Evolutionary conservation across 2,888 invertebrate genomes (phyloP).

Genomic region (Xylota sylvarum): DNA sequence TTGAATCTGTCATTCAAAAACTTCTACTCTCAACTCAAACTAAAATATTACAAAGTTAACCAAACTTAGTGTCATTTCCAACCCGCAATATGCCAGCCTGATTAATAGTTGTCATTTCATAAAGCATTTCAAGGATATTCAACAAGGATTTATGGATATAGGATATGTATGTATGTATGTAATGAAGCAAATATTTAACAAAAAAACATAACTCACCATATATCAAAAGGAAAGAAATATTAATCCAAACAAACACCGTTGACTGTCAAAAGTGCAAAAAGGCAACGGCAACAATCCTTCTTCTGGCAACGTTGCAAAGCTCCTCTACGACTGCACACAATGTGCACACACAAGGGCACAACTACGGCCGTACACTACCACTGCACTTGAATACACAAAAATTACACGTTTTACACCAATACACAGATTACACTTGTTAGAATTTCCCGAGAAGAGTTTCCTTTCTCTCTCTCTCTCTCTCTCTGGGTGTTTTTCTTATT

Average conservation of each 20-base stretch:
- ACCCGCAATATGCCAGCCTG: not conserved
- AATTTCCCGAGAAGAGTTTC: constrained; percentile 62
- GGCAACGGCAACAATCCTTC: constrained; percentile 49
- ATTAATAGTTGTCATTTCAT: too few relatives aligned
- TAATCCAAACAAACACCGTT: constrained; percentile 66
- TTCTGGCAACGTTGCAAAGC: constrained; percentile 72
- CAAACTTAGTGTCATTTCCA: too few relatives aligned
- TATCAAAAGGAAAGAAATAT: constrained; percentile 25
- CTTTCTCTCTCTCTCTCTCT: constrained; percentile 37
- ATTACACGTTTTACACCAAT: constrained; percentile 66
- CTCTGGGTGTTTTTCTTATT: constrained; percentile 35
- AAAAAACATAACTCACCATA: constrained; percentile 55
- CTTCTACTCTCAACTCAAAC: too few relatives aligned
- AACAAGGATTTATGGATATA: not conserved
- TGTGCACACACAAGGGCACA: not conserved
- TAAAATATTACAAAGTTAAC: too few relatives aligned
- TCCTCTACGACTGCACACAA: constrained; percentile 51
- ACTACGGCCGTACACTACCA: constrained; percentile 50
- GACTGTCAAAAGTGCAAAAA: constrained; percentile 42
- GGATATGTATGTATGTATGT: not conserved
- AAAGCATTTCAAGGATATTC: constrained; percentile 7
- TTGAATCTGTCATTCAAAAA: too few relatives aligned
- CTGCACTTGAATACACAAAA: constrained; percentile 54
- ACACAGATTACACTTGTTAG: constrained; percentile 72
- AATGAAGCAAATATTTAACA: not conserved